Evolutionary conservation across 2,888 invertebrate species (phyloP), one percentile per base, ranked within the genome.

Genomic region (Nyleta sp.): DNA sequence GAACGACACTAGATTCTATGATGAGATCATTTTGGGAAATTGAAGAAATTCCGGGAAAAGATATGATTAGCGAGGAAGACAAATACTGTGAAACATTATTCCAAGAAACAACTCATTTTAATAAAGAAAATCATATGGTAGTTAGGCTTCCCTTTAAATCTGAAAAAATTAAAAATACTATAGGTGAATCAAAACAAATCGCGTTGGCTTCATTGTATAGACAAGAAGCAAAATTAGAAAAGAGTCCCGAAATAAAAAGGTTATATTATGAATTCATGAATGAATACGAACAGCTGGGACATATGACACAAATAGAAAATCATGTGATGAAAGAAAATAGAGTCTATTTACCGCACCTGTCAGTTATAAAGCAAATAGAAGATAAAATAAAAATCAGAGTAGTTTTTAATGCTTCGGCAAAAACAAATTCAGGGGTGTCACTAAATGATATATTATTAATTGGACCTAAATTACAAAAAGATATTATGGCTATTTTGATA

Each of bases 341-440:
- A n/a, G 28, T 28, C 7, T 28, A 8, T 4, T 28, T 28, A 28
- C 28, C 28, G 7, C 28, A 28, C 28, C 28, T 8, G 7, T 7
- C 28, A 28, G 28, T 28, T 7, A 7, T 28, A 2, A 7, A 10
- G 28, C 8, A 28, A 28, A 7, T 8, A 28, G 10, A 10, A 8
- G 7, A 7, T 28, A 22, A 38, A 11, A 55, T 38, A 1, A 38
- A 22, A 24, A 2, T 44, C 6, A 42, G 57, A 1, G 57, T 59
- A 5, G 42, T 59, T 2, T 24, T 59, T 17, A 59, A 59, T 28
- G 57, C 42, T 1, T 42, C 57, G 2, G 28, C 42, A 24, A 22
- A n/a, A 6, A 59, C 42, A 1, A 10, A 8, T 7, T 15, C 3
- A 2, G 57, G 57, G 15, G 7, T 28, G 0, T 44, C 57, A 8